These are phyloP conservation scores for Pollimyrus isidori DNA, from an alignment of 2,113 vertebrate genomes.

Conservation along the genomic window DNA sequence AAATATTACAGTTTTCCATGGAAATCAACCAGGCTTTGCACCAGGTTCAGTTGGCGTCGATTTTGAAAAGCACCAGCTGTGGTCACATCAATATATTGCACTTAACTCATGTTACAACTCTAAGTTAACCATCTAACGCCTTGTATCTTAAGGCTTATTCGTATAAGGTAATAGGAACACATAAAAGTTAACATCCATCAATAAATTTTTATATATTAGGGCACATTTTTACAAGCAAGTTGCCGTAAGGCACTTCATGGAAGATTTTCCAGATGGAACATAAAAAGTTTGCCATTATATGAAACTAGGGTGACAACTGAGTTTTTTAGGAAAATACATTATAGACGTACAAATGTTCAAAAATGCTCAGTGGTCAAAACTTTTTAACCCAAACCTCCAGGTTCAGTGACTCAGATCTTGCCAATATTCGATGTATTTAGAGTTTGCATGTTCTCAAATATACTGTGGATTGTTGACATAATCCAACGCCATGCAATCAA, in stretches of 20 bases:
- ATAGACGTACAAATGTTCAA: not conserved
- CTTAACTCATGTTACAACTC: not conserved
- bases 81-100: not conserved
- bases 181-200: not conserved
- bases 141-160: not conserved
- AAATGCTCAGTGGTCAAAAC: not conserved
- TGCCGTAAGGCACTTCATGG: not conserved
- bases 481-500: not conserved
- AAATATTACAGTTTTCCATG: not conserved
- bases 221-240: not conserved
- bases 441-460: not conserved
- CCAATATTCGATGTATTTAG: not conserved
- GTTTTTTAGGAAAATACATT: not conserved
- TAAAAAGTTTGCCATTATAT: not conserved
- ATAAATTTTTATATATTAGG: conserved; percentile 5
- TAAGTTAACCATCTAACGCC: not conserved
- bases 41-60: not conserved
- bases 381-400: not conserved
- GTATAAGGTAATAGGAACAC: not conserved
- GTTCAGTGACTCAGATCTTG: not conserved
- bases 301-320: not conserved
- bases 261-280: not conserved
- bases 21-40: not conserved
- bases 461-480: not conserved
- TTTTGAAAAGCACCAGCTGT: not conserved